Conservation (phyloP, 2,797 vertebrate genomes). For the Zalophus californianus region DNA sequence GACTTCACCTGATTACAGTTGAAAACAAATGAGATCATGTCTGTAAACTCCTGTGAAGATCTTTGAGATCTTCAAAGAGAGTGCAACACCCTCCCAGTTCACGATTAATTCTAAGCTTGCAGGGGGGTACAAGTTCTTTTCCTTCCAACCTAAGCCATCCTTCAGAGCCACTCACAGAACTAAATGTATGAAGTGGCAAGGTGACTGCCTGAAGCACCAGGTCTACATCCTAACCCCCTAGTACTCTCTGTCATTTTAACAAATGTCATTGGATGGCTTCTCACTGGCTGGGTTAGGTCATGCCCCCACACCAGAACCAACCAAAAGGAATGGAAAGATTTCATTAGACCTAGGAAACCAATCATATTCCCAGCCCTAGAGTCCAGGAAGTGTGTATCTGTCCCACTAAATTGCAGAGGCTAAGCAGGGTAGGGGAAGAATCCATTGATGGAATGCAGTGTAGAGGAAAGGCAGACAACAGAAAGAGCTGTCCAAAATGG, state of each 20-base stretch:
- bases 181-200: neutral
- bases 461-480: neutral
- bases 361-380: neutral
- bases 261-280: neutral
- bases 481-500: neutral
- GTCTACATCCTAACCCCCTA: neutral
- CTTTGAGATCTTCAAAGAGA: neutral
- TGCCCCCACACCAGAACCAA: neutral
- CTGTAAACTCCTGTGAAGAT: neutral
- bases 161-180: neutral
- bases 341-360: neutral
- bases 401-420: neutral
- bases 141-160: neutral
- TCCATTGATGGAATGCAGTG: neutral
- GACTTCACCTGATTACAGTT: neutral
- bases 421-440: no score
- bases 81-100: neutral
- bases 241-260: neutral
- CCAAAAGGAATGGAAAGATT: neutral
- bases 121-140: neutral
- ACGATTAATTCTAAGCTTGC: neutral
- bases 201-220: neutral
- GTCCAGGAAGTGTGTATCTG: neutral
- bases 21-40: neutral
- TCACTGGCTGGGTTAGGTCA: neutral